These are phyloP conservation scores for Calephelis perditalis DNA, from an alignment of 2,888 invertebrate genomes.

Conservation along the genomic window DNA sequence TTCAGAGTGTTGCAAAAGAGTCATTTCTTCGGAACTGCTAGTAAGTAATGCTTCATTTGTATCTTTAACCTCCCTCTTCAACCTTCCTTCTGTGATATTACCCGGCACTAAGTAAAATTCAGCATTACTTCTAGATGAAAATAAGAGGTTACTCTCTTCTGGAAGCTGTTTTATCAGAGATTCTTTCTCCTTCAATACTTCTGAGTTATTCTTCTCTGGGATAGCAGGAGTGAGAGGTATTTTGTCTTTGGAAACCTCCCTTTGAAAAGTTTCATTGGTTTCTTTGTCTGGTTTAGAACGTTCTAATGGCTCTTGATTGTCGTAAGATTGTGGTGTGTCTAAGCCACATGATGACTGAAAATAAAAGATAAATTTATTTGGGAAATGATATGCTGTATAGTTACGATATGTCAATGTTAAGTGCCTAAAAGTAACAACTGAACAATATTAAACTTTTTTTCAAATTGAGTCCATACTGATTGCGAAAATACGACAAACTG, in stretches of 20 bases:
- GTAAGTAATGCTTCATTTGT: constrained; percentile 44
- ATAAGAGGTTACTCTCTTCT: constrained; percentile 39
- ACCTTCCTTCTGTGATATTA: constrained; percentile 26
- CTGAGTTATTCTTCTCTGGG: constrained; percentile 50
- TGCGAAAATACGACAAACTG: too few species aligned
- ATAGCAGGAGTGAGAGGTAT: constrained; percentile 46
- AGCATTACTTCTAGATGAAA: constrained; percentile 4
- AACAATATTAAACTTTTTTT: too few species aligned
- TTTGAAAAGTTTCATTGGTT: constrained; percentile 51
- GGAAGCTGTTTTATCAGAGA: constrained; percentile 45
- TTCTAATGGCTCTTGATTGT: constrained; percentile 60
- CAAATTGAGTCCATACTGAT: too few species aligned
- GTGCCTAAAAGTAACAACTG: too few species aligned
- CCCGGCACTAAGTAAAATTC: constrained; percentile 11
- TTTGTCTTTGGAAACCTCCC: constrained; percentile 51
- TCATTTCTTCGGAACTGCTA: constrained; percentile 57
- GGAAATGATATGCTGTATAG: too few species aligned
- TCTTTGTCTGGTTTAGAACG: constrained; percentile 55
- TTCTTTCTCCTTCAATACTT: constrained; percentile 46
- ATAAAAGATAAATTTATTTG: background rate
- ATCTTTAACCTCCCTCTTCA: constrained; percentile 39
- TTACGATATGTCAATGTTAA: too few species aligned
- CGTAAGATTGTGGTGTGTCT: constrained; percentile 59
- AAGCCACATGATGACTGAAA: constrained; percentile 60
- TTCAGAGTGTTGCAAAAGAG: constrained; percentile 45